phyloP scores from a whole-genome alignment of 2,888 invertebrate species.

The Gisinianus flammeolus region DNA sequence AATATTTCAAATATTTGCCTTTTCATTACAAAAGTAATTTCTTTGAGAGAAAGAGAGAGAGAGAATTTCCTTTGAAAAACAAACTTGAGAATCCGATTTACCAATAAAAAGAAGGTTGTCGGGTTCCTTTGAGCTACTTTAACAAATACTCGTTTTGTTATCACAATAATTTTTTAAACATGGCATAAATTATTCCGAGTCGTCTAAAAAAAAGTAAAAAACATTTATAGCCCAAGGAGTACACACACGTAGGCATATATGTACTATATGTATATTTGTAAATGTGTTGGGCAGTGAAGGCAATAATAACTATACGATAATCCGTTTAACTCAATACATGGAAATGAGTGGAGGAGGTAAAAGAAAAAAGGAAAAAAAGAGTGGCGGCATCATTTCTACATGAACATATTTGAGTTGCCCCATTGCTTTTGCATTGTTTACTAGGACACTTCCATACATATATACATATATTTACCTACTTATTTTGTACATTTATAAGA shows the following conservation, averaged over 20 bases:
- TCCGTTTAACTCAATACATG: slow-evolving; percentile 35
- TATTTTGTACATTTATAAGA: background rate
- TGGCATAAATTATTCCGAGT: background rate
- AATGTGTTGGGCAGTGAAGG: background rate
- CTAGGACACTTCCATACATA: background rate
- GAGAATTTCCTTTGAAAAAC: too few relatives aligned
- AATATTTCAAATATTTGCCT: too few relatives aligned
- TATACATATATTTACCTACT: background rate
- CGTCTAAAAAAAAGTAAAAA: background rate
- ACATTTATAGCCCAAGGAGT: background rate
- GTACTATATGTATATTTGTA: background rate
- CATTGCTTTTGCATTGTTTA: background rate
- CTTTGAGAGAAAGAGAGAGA: background rate
- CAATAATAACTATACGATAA: slow-evolving; percentile 8
- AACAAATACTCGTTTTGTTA: slow-evolving; percentile 6
- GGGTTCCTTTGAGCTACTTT: background rate
- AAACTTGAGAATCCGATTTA: too few relatives aligned
- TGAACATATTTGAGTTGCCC: background rate
- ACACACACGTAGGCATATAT: background rate
- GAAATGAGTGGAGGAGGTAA: slow-evolving; percentile 8
- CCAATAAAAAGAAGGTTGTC: background rate
- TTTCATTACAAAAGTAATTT: background rate
- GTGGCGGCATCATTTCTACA: slow-evolving; percentile 20
- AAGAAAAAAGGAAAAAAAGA: background rate
- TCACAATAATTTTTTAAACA: slow-evolving; percentile 2